Percentiles rank a stretch among this genome's conserved stretches.
Conservation (phyloP, 1,140 invertebrate genomes). For the Trichonephila inaurata region DNA sequence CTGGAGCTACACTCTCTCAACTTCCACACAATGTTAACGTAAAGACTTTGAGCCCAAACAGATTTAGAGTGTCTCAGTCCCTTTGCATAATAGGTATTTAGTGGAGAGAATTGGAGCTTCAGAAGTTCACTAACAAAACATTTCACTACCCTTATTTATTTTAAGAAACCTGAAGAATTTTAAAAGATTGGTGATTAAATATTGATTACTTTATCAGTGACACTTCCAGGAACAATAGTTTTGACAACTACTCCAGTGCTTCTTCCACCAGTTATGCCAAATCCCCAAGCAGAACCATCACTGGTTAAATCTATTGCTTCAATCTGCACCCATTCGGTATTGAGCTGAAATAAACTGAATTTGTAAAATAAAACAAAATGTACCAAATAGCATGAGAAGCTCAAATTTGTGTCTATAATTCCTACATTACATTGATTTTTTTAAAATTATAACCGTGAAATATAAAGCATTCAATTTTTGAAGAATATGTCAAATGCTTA, state of each 20-base stretch:
- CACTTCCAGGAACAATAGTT: slow-evolving; percentile 94
- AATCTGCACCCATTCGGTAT: slow-evolving; percentile 97
- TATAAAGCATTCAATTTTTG: too few relatives aligned
- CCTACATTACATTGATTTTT: neutral
- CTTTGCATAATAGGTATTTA: too few relatives aligned
- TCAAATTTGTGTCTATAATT: neutral
- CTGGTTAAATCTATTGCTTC: slow-evolving; percentile 97
- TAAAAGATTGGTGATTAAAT: neutral
- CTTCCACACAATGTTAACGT: too few relatives aligned
- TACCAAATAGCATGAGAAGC: neutral
- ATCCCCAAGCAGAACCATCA: slow-evolving; percentile 96
- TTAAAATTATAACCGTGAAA: too few relatives aligned
- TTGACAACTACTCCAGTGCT: slow-evolving; percentile 98
- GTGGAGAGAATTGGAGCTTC: too few relatives aligned
- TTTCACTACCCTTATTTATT: too few relatives aligned
- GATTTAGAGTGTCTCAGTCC: too few relatives aligned
- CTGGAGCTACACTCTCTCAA: too few relatives aligned
- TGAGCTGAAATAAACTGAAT: slow-evolving; percentile 84
- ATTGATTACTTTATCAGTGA: slow-evolving; percentile 90
- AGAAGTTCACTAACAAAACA: too few relatives aligned
- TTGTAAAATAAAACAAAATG: slow-evolving; percentile 53
- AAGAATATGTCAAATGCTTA: too few relatives aligned
- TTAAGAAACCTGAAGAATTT: too few relatives aligned
- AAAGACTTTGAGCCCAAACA: too few relatives aligned
- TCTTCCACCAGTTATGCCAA: slow-evolving; percentile 96